Base-by-base conservation (phyloP, 2,113 vertebrate species). In the Mus spicilegus region DNA sequence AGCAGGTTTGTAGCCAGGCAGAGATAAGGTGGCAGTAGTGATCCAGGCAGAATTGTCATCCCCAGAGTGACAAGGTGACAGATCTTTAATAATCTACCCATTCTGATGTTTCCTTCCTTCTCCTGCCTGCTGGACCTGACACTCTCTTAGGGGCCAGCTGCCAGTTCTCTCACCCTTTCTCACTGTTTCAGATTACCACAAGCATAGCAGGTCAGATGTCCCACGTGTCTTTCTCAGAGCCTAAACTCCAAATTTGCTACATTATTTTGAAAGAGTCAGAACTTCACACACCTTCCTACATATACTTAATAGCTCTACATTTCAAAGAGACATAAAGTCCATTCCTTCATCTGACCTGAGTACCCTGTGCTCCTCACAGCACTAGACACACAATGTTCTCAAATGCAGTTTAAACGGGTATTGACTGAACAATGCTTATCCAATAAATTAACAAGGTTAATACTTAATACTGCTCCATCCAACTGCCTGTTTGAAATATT, bases 271-370 rank as follows among this genome's bases (percentile, higher is more conserved):
- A 85, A 90, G 51, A 26, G 11, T 69, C 13, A 49, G 36, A 39
- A 91, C 9, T 11, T 30, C 12, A 51, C 36, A 30, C 51, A 16
- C 39, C 8, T 95, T 87, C 77, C 72, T 85, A 39, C 33, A 87
- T 7, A 28, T 14, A 89, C 36, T 51, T n/a, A 92, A 54, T 16
- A 49, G 10, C 1, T 22, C 33, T 20, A 33, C 36, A 73, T 61
- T 93, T 76, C 33, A 67, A 95, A 6, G 36, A 63, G 51, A 96
- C 91, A 67, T 58, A 72, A 91, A 90, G 36, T 19, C 7, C 65
- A 42, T 81, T 19, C 5, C 11, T 76, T 93, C 33, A 16, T 61
- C 77, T 85, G 54, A 11, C 3, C 33, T 86, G n/a, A 92, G 24
- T 51, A 17, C 24, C 22, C 78, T n/a, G 7, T 30, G 11, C 9